Evolutionary conservation across 2,113 vertebrate genomes (phyloP), one percentile per base, ranked within the genome.

Genomic region (Heptranchias perlo): DNA sequence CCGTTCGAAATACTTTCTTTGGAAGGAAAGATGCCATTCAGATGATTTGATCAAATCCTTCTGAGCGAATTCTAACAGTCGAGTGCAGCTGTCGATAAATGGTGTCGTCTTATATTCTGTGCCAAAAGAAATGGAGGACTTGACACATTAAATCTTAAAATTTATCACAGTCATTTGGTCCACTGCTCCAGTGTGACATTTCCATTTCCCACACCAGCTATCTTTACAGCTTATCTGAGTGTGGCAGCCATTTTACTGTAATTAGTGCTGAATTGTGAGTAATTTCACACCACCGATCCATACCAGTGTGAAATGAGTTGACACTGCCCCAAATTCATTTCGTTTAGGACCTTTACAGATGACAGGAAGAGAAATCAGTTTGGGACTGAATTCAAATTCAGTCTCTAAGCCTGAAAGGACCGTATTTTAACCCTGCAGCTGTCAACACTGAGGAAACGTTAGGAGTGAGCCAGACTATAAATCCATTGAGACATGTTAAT

Each of bases 21-120:
- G 35, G 62, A 92, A n/a, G 64, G 35, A 35, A 62, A 93, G 54
- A 6, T 8, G 39, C 78, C 21, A 44, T 44, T 18, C 2, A 39
- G 89, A n/a, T 21, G 35, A 93, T 62, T 93, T 93, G 58, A 93
- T 93, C 89, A 93, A 93, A 93, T 61, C 61, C 18, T 39, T 39
- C 89, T 62, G 58, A 93, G 89, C 64, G 31, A 93, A 39, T 93
- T 39, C 89, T 62, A 64, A 93, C 89, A 93, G 58, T 92, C 35
- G 89, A 93, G 89, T 10, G n/a, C n/a, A 93, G 58, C 61, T 62
- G 58, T n/a, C 58, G 64, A 93, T 64, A 39, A 93, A 93, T 47
- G 18, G 58, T 62, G 58, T 93, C 89, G 64, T n/a, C 58, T 39
- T 39, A 93, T 64, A 93, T 93, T 23, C 35, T 39, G 89, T 39